Evolutionary conservation across 2,888 invertebrate genomes (phyloP), one percentile per base, ranked within the genome.

Genomic region (Xanthorhoe spadicearia): DNA sequence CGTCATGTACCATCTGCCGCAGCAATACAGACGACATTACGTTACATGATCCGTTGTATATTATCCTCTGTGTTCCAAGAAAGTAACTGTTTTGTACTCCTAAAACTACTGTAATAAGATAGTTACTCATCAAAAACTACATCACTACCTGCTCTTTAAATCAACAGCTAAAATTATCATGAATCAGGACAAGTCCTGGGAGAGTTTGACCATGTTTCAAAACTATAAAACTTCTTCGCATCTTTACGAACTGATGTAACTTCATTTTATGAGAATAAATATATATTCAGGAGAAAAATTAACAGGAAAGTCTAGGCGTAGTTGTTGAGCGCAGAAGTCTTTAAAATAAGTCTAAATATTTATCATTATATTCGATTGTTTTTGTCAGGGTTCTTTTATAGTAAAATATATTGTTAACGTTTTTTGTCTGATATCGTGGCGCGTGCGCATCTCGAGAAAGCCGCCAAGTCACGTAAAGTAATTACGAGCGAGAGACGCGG

Each of bases 401-500:
- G 52, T 15, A 5, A 17, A 48, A 48, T 48, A 48, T 48, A 17
- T 17, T 48, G 48, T 48, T 6, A 48, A 15, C 15, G 48, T 48
- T 56, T 32, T 51, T 35, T 51, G 58, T 59, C 53, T 52, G 4
- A 46, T 49, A 51, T 57, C 46, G 32, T 6, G 19, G 60, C 67
- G 74, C 73, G 72, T 73, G 68, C 74, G 74, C 71, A 68, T 64
- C 56, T 64, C 71, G 80, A 71, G 81, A 83, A 84, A 84, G 80
- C 76, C 73, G 83, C 77, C 66, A 66, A 80, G 82, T 84, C 84
- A 85, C 80, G 80, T 78, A 71, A 77, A 81, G 80, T 78, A 83
- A 84, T 85, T 83, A 80, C 69, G 53, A 4, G 51, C 54, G 67
- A 61, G 74, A 71, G 58, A 57, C 64, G 66, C 66, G 62, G 74